Evolutionary conservation across 2,113 vertebrate genomes (phyloP).

Genomic region (Raja brachyura): DNA sequence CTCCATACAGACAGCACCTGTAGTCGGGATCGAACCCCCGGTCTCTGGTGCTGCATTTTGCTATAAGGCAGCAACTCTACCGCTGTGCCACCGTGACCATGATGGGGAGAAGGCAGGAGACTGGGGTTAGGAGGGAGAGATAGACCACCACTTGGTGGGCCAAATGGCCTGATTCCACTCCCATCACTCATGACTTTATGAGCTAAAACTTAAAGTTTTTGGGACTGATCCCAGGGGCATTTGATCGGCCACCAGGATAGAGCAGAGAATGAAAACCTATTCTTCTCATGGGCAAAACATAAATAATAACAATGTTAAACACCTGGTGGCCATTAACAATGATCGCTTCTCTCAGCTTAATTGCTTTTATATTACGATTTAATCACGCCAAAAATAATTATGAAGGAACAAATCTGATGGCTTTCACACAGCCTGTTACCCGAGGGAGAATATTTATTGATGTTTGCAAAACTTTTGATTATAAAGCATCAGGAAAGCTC

Average conservation of each 20-base stretch:
- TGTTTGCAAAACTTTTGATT: constrained; percentile 8
- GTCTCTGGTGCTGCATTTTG: too few relatives aligned
- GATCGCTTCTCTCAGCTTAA: constrained; percentile 1
- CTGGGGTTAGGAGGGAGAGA: too few relatives aligned
- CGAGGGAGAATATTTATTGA: background rate
- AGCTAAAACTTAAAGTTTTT: background rate
- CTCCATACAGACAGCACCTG: too few relatives aligned
- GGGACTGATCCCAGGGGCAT: background rate
- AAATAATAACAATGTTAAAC: constrained; percentile 5
- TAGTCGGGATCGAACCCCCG: too few relatives aligned
- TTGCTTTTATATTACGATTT: constrained; percentile 11
- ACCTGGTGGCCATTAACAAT: constrained; percentile 26
- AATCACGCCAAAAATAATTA: constrained; percentile 18
- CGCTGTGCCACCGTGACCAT: too few relatives aligned
- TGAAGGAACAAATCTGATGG: constrained; percentile 8
- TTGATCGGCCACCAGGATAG: background rate
- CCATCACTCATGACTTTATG: too few relatives aligned
- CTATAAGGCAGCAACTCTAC: too few relatives aligned
- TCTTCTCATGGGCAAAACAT: background rate
- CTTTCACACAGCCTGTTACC: background rate
- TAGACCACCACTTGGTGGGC: too few relatives aligned
- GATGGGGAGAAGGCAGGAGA: too few relatives aligned
- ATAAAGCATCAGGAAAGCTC: background rate
- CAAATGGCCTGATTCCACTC: too few relatives aligned
- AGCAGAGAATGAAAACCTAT: background rate